Percentiles rank a stretch among this genome's conserved stretches.
Evolutionary conservation across 64 coral and sea anemone genomes (phyloP).

Genomic region (Pachyseris speciosa): DNA sequence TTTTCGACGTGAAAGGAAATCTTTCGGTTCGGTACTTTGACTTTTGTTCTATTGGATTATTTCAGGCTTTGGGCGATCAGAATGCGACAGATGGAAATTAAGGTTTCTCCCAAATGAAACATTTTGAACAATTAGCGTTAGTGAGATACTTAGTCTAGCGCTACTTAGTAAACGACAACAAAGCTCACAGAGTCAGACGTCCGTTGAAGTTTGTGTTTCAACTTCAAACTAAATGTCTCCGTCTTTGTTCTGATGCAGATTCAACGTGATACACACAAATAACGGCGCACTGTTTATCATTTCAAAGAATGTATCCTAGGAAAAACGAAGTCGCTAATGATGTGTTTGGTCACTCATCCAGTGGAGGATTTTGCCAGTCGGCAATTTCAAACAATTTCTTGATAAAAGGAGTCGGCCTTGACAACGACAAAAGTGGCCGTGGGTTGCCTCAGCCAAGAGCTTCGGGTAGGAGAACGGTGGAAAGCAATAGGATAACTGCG

Average conservation of each 20-base stretch:
- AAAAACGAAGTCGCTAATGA: background rate
- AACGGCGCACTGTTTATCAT: background rate
- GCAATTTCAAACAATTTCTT: conserved; percentile 2
- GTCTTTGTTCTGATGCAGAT: background rate
- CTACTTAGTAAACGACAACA: too few species aligned
- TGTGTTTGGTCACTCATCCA: background rate
- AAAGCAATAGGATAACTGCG: background rate
- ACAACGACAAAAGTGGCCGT: background rate
- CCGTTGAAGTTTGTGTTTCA: background rate
- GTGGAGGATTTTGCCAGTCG: background rate
- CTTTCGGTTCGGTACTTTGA: too few species aligned
- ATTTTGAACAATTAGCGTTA: conserved; percentile 2
- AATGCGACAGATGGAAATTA: background rate
- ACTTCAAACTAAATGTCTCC: background rate
- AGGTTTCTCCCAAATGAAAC: background rate
- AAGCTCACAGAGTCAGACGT: too few species aligned
- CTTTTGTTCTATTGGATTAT: too few species aligned
- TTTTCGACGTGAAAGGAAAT: too few species aligned
- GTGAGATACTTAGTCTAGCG: background rate
- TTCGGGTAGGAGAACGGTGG: background rate
- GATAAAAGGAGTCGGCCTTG: background rate
- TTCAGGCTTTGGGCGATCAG: background rate
- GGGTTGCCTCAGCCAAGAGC: background rate
- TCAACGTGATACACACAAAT: background rate
- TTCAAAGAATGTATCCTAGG: background rate